Percentiles rank a stretch among this genome's conserved stretches.
phyloP scores from a whole-genome alignment of 2,888 invertebrate genomes.

The Clitarchus hookeri region DNA sequence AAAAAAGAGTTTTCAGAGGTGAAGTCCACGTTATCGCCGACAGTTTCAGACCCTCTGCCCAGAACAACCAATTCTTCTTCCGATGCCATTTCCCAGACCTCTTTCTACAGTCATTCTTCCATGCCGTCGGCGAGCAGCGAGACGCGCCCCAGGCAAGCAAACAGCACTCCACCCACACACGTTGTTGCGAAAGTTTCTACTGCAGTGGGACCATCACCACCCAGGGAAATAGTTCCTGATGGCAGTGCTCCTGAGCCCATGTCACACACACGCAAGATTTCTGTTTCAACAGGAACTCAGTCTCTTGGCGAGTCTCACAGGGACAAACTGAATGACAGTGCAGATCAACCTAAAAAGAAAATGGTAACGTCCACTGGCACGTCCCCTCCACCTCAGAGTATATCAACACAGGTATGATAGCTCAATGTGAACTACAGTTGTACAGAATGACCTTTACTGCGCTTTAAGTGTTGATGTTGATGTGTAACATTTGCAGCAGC shows the following conservation, averaged over 20 bases:
- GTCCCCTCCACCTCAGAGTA: slow-evolving; percentile 84
- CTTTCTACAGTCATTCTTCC: slow-evolving; percentile 34
- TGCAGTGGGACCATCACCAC: slow-evolving; percentile 68
- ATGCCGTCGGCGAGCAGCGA: slow-evolving; percentile 29
- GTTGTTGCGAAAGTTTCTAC: slow-evolving; percentile 57
- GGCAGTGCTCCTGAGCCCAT: background rate
- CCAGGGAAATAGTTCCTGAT: slow-evolving; percentile 54
- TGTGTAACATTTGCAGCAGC: background rate
- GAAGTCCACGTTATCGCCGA: background rate
- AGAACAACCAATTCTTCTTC: slow-evolving; percentile 28
- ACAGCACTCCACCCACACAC: background rate
- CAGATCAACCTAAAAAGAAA: slow-evolving; percentile 32
- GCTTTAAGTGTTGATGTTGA: background rate
- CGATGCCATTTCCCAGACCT: slow-evolving; percentile 39
- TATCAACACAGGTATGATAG: slow-evolving; percentile 77
- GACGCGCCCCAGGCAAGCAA: background rate
- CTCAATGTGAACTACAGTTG: background rate
- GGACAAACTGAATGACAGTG: background rate
- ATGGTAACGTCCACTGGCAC: slow-evolving; percentile 70
- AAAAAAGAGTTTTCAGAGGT: background rate
- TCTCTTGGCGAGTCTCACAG: slow-evolving; percentile 16
- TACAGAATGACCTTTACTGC: background rate
- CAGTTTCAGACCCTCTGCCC: too few relatives aligned
- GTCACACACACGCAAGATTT: slow-evolving; percentile 16
- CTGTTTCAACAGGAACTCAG: slow-evolving; percentile 18